Evolutionary conservation across 2,797 vertebrate species (phyloP), one percentile per base, ranked within the genome.

Genomic region (Acipenser ruthenus): DNA sequence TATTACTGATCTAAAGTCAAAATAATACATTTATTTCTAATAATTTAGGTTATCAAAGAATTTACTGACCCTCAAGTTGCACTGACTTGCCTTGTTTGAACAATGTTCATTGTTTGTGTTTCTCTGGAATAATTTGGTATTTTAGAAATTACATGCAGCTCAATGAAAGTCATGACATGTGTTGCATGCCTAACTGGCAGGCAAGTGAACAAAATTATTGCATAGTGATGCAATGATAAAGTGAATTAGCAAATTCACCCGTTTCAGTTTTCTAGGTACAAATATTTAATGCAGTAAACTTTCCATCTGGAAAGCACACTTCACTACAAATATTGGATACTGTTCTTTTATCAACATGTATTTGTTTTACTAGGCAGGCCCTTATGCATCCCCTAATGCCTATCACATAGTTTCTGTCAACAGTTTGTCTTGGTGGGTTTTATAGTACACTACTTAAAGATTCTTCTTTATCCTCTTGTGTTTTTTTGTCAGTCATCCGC

Each of bases 41-140:
- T 80, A 69, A 75, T 69, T 65, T 53, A 48, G 65, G 63, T 48
- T 63, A 71, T 77, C 73, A 66, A 59, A 60, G 56, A 63, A 69
- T 80, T 79, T 75, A 77, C 77, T 80, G 73, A 78, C 69, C 66
- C 68, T 68, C 61, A 62, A 23, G 52, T 68, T 71, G 75, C 74
- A 71, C 63, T 63, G 64, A 48, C 58, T 12, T 53, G 52, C 51
- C 68, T 60, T 50, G 58, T 53, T 68, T 63, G 50, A 60, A 60
- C 69, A 73, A 70, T 53, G 60, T 60, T 47, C 5, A 7, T 49
- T 71, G 66, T 71, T 70, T 78, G 49, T 60, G 60, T 67, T 56
- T 60, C 37, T 66, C 67, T 73, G 70, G 13, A 62, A 75, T 66
- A 70, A 51, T 65, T 72, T 72, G 13, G 48, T 15, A 6, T 18